phyloP scores from a whole-genome alignment of 2,888 invertebrate genomes.

The Apomyelois bistriatella region DNA sequence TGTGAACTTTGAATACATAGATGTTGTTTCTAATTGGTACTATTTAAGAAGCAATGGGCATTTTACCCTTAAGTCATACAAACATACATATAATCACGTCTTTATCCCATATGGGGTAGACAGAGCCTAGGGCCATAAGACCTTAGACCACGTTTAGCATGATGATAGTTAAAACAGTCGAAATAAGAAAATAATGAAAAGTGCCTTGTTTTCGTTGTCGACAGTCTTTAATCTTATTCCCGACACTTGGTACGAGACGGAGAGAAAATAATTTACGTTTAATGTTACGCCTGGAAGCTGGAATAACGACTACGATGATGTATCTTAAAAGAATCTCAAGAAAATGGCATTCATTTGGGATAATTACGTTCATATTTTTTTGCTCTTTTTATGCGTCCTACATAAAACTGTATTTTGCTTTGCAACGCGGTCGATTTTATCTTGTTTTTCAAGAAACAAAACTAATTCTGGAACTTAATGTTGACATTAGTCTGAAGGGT shows the following conservation, averaged over 20 bases:
- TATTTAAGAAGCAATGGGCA: not conserved
- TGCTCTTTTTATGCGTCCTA: not conserved
- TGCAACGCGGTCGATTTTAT: too few relatives aligned
- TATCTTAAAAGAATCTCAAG: slow-evolving; percentile 1
- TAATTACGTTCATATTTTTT: not conserved
- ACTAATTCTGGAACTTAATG: too few relatives aligned
- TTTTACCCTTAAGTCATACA: too few relatives aligned
- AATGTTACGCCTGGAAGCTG: not conserved
- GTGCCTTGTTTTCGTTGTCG: not conserved
- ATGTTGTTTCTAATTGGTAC: not conserved
- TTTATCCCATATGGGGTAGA: too few relatives aligned
- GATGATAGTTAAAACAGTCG: too few relatives aligned
- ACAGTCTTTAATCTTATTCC: not conserved
- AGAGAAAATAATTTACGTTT: slow-evolving; percentile 5
- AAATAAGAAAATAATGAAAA: not conserved
- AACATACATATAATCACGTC: too few relatives aligned
- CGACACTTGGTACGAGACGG: not conserved
- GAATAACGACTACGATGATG: slow-evolving; percentile 5
- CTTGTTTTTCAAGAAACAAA: too few relatives aligned
- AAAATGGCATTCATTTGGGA: not conserved
- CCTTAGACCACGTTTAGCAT: too few relatives aligned
- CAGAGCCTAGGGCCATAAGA: too few relatives aligned
- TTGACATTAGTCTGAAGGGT: too few relatives aligned
- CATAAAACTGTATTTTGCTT: not conserved
- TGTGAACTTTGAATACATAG: not conserved